Conservation (phyloP, 2,797 vertebrate genomes). For the Enteromius fasciolatus region DNA sequence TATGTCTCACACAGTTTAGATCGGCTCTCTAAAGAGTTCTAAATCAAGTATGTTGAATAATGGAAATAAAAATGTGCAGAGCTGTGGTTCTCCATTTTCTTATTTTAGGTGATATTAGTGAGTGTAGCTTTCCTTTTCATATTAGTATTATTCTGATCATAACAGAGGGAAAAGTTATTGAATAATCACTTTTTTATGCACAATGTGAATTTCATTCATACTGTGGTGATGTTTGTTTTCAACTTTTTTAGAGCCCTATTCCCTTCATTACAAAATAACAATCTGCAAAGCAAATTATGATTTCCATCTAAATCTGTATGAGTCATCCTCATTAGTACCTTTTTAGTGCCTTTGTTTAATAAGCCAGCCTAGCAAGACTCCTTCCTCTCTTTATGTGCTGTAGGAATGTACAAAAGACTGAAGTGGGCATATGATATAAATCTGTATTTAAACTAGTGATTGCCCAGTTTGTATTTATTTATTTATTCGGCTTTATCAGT, state of each 20-base stretch:
- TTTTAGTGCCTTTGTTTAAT: not conserved
- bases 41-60: not conserved
- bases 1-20: not conserved
- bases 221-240: slow-evolving; percentile 63
- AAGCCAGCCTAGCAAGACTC: not conserved
- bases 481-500: not conserved
- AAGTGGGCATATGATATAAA: not conserved
- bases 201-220: slow-evolving; percentile 56
- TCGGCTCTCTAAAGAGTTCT: not conserved
- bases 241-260: slow-evolving; percentile 43
- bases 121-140: not conserved
- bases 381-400: not conserved
- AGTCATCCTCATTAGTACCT: not conserved
- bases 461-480: not conserved
- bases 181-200: slow-evolving; percentile 56
- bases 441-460: not conserved
- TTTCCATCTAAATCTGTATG: slow-evolving; percentile 19
- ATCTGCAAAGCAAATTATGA: slow-evolving; percentile 60
- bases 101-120: not conserved
- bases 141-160: slow-evolving; percentile 12
- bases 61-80: not conserved
- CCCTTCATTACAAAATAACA: slow-evolving; percentile 37
- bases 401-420: not conserved
- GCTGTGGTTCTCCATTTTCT: slow-evolving; percentile 1
- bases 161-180: slow-evolving; percentile 49